phyloP scores from a whole-genome alignment of 2,888 invertebrate genomes.

The Ichneumoninae sp. region DNA sequence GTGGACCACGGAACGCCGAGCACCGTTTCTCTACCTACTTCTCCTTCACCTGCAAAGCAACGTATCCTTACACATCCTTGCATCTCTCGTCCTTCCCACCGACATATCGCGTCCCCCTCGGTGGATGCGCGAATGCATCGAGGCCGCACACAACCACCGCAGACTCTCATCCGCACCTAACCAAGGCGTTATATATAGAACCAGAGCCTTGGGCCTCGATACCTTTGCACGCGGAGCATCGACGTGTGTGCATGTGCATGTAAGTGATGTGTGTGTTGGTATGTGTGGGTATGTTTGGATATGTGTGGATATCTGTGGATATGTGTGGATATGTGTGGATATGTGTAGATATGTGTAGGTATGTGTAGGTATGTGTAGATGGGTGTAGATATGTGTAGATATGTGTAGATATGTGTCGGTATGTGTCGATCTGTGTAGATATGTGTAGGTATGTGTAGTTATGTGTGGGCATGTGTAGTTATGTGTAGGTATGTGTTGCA shows the following conservation, averaged over 20 bases:
- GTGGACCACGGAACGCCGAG: conserved; percentile 39
- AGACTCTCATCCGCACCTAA: conserved; percentile 29
- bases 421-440: no score
- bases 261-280: neutral
- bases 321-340: no score
- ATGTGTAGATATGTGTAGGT: no score
- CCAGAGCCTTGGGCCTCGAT: conserved; percentile 14
- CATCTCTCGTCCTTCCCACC: conserved; percentile 75
- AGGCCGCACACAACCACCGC: conserved; percentile 5
- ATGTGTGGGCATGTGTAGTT: no score
- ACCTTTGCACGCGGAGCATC: conserved; percentile 12
- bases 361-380: no score
- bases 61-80: conserved; percentile 79
- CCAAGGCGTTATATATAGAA: conserved; percentile 40
- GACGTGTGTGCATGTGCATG: neutral
- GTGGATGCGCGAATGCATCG: conserved; percentile 55
- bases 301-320: no score
- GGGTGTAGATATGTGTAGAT: no score
- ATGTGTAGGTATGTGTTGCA: neutral
- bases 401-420: no score
- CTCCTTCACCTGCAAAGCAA: conserved; percentile 80
- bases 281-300: no score
- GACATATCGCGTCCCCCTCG: conserved; percentile 51
- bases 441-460: no score
- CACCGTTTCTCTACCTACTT: conserved; percentile 70